A percentile compares a stretch with the other conserved stretches of the same genome.
These are phyloP conservation scores for Hylaeus anthracinus DNA, from an alignment of 1,140 invertebrate species.

Conservation along the genomic window DNA sequence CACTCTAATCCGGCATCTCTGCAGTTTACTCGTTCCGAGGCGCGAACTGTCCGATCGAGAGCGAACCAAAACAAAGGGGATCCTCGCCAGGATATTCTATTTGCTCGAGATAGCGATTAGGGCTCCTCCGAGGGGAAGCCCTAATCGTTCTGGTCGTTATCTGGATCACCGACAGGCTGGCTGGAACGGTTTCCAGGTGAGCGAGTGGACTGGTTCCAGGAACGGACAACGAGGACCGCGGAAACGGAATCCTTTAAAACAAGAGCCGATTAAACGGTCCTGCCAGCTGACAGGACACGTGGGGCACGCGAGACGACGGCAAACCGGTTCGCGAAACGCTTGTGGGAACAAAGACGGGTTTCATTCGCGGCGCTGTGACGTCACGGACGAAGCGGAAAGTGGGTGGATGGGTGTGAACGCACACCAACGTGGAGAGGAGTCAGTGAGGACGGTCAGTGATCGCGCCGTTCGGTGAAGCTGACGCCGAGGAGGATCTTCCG, in stretches of 20 bases:
- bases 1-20: background rate
- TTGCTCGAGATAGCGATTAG: constrained; percentile 35
- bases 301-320: constrained; percentile 57
- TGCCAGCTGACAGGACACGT: constrained; percentile 75
- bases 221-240: constrained; percentile 11
- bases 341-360: constrained; percentile 79
- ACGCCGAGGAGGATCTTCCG: constrained; percentile 5
- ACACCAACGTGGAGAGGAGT: constrained; percentile 19
- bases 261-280: constrained; percentile 60
- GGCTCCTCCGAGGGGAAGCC: background rate
- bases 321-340: constrained; percentile 76
- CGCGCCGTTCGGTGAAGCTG: constrained; percentile 24
- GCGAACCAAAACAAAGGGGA: background rate
- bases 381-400: constrained; percentile 71
- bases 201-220: constrained; percentile 39
- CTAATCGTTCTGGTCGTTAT: constrained; percentile 20
- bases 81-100: background rate
- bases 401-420: constrained; percentile 61
- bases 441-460: constrained; percentile 75
- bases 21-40: background rate
- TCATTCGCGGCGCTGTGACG: constrained; percentile 69
- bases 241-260: constrained; percentile 40
- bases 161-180: constrained; percentile 4
- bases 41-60: background rate
- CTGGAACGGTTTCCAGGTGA: background rate